phyloP scores from a whole-genome alignment of 1,140 invertebrate species.

The Lerema accius region DNA sequence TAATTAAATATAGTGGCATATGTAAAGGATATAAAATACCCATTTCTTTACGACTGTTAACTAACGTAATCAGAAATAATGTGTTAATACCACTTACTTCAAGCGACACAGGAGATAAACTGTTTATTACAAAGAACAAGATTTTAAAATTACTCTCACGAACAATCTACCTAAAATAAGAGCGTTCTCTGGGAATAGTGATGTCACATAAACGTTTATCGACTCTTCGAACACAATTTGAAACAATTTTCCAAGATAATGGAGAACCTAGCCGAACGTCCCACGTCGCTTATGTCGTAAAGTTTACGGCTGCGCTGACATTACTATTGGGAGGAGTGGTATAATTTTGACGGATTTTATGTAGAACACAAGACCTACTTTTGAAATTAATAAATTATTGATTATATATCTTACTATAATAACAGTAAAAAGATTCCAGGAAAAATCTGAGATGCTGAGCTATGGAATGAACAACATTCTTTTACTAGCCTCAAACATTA shows the following conservation, averaged over 20 bases:
- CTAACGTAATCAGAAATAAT: background rate
- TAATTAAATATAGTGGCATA: no score
- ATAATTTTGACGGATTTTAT: background rate
- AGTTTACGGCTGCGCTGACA: slow-evolving; percentile 11
- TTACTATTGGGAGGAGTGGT: background rate
- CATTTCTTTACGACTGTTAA: no score
- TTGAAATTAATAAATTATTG: no score
- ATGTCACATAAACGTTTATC: slow-evolving; percentile 48
- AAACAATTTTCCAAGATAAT: slow-evolving; percentile 44
- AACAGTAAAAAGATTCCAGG: no score
- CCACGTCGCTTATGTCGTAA: slow-evolving; percentile 23
- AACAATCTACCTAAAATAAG: slow-evolving; percentile 30
- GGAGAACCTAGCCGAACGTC: slow-evolving; percentile 13
- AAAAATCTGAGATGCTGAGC: no score
- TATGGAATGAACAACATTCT: no score
- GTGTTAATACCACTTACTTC: background rate
- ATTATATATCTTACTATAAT: no score
- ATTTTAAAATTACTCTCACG: background rate
- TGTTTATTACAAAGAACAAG: background rate
- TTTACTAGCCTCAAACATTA: no score
- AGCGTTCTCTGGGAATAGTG: slow-evolving; percentile 21
- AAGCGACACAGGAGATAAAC: background rate
- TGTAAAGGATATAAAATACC: no score
- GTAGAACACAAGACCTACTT: background rate
- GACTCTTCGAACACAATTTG: slow-evolving; percentile 41